These are phyloP conservation scores for Adoxophyes honmai DNA, from an alignment of 1,140 invertebrate genomes.

Conservation along the genomic window DNA sequence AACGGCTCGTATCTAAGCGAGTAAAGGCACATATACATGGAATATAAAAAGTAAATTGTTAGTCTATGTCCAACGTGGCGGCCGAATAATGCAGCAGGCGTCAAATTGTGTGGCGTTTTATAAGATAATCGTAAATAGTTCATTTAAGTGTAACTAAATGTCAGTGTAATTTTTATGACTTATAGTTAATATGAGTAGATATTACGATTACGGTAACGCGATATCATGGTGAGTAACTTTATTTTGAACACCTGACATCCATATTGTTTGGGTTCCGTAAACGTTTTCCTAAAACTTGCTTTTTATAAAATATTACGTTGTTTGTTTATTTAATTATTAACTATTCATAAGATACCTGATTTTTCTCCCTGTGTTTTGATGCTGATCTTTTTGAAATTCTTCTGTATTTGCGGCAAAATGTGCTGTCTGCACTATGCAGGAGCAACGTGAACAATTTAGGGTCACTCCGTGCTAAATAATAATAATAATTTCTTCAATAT, in stretches of 20 bases:
- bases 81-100: conserved; percentile 51
- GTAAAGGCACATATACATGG: conserved; percentile 7
- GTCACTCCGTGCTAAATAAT: background rate
- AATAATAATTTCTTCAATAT: background rate
- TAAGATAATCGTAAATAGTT: conserved; percentile 60
- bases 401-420: background rate
- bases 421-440: background rate
- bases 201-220: conserved; percentile 75
- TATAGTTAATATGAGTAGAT: conserved; percentile 74
- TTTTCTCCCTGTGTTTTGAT: conserved; percentile 19
- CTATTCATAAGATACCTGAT: conserved; percentile 23
- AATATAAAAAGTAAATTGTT: conserved; percentile 24
- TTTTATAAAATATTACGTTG: conserved; percentile 33
- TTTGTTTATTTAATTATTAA: conserved; percentile 23
- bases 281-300: conserved; percentile 45
- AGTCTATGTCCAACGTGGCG: conserved; percentile 73
- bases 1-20: background rate
- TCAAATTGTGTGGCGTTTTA: conserved; percentile 67
- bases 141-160: conserved; percentile 48
- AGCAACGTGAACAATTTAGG: conserved; percentile 3
- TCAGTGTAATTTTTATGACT: conserved; percentile 50
- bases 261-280: conserved; percentile 64
- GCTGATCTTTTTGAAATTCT: background rate
- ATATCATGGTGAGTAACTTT: conserved; percentile 74
- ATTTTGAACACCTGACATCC: conserved; percentile 46